Evolutionary conservation across 2,888 invertebrate genomes (phyloP).

Genomic region (Dasypogon diadema): DNA sequence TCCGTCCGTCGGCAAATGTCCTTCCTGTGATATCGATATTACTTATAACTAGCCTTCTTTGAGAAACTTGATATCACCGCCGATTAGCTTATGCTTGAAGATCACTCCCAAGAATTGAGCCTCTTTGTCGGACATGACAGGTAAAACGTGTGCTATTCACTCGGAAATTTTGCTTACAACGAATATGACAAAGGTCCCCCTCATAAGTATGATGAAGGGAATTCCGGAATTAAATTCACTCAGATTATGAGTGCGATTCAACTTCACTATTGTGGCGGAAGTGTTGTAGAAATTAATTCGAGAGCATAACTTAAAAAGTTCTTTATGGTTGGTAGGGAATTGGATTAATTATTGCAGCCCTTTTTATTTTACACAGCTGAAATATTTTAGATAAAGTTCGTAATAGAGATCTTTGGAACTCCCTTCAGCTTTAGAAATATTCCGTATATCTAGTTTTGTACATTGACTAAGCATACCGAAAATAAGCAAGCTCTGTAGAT

Average conservation of each 20-base stretch:
- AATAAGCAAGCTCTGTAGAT: too few relatives aligned
- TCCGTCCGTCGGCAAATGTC: not conserved
- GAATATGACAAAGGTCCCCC: conserved; percentile 44
- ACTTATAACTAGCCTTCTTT: conserved; percentile 29
- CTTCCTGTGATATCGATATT: conserved; percentile 37
- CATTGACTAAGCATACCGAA: too few relatives aligned
- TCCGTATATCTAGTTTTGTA: too few relatives aligned
- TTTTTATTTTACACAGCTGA: not conserved
- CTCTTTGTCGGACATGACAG: conserved; percentile 33
- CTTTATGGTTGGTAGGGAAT: too few relatives aligned
- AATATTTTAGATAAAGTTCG: too few relatives aligned
- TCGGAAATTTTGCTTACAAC: not conserved
- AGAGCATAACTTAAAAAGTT: not conserved
- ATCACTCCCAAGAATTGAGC: conserved; percentile 16
- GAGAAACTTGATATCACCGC: conserved; percentile 38
- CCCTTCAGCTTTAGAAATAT: too few relatives aligned
- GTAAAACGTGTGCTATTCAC: conserved; percentile 29
- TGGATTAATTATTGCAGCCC: not conserved
- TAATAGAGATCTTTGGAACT: too few relatives aligned
- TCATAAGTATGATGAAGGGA: conserved; percentile 24
- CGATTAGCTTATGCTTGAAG: conserved; percentile 42
- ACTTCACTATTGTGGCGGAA: conserved; percentile 32
- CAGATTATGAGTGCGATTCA: conserved; percentile 22
- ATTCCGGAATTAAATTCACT: conserved; percentile 8
- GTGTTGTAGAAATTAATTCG: conserved; percentile 36